These are phyloP conservation scores for Trinorchestia longiramus DNA, from an alignment of 1,140 invertebrate species.

Conservation along the genomic window DNA sequence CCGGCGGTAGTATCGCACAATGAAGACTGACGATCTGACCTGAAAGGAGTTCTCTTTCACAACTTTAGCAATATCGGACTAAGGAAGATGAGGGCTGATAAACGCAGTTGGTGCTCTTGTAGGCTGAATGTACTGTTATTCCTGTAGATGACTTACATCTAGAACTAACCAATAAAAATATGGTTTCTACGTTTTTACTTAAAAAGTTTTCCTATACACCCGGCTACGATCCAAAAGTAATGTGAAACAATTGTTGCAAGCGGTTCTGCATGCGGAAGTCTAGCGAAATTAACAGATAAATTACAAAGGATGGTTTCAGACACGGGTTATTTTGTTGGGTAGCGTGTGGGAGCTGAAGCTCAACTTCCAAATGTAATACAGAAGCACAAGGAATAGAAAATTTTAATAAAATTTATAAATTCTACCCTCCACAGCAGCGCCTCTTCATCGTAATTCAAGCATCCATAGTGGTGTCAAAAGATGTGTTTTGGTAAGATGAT, in stretches of 20 bases:
- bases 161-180: neutral
- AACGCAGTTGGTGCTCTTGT: neutral
- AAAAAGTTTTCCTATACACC: neutral
- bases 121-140: neutral
- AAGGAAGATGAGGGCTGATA: neutral
- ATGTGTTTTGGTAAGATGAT: too few relatives aligned
- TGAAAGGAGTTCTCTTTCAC: neutral
- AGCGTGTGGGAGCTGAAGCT: too few relatives aligned
- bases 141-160: neutral
- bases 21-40: neutral
- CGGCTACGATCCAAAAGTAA: neutral
- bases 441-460: too few relatives aligned
- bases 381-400: neutral
- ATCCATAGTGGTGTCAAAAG: too few relatives aligned
- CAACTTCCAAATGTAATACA: neutral
- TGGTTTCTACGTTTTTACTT: neutral
- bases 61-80: neutral
- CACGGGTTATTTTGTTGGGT: neutral
- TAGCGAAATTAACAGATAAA: neutral
- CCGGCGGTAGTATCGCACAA: neutral
- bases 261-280: neutral
- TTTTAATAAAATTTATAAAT: neutral
- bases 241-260: neutral
- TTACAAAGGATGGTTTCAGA: neutral
- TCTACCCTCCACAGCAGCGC: neutral